Conservation (phyloP, 2,113 vertebrate species). For the Nymphicus hollandicus region DNA sequence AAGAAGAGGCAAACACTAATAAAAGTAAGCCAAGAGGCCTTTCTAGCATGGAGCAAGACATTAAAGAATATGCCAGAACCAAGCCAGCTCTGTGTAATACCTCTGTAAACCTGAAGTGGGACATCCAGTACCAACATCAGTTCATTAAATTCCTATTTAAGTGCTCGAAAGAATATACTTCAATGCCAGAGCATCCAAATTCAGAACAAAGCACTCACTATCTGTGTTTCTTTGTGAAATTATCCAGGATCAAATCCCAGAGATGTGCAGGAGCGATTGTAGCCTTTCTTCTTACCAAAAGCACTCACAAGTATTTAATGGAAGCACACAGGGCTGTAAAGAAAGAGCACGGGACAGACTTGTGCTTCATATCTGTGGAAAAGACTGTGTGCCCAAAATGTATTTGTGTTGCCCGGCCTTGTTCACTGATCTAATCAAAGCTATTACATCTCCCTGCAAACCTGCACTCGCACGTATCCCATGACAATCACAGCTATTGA, state of each 20-base stretch:
- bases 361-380: neutral
- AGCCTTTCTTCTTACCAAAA: neutral
- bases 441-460: neutral
- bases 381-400: neutral
- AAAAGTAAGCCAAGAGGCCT: neutral
- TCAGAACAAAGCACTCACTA: neutral
- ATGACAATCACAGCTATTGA: neutral
- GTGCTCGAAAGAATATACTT: neutral
- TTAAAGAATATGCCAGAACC: neutral
- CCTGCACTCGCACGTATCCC: neutral
- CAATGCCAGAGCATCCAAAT: neutral
- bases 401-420: neutral
- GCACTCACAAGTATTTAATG: neutral
- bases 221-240: neutral
- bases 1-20: neutral
- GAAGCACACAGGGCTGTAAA: neutral
- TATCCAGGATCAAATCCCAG: neutral
- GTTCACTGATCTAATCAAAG: neutral
- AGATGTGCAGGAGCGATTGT: accelerated
- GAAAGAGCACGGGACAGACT: neutral
- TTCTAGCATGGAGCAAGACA: neutral
- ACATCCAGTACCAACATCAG: neutral
- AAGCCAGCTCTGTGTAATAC: neutral
- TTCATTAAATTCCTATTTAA: neutral
- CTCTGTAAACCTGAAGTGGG: neutral